These are phyloP conservation scores for Nettapus auritus DNA, from an alignment of 2,113 vertebrate species.

Conservation along the genomic window DNA sequence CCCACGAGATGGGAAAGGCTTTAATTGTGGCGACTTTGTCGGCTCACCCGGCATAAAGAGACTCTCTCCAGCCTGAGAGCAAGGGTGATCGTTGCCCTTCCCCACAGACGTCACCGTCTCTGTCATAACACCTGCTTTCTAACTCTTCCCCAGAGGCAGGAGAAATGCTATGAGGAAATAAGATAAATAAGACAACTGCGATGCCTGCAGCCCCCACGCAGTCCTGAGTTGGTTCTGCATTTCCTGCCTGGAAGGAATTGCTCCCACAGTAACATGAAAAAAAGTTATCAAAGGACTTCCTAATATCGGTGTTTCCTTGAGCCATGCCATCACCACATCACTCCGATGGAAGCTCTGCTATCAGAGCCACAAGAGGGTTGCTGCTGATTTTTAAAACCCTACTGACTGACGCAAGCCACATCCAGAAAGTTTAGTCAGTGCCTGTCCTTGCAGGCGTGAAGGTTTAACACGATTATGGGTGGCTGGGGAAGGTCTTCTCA, in stretches of 20 bases:
- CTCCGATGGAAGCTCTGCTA: background rate
- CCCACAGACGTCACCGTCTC: background rate
- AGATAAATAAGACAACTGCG: background rate
- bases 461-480: background rate
- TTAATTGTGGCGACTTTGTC: background rate
- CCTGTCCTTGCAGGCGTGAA: background rate
- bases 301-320: background rate
- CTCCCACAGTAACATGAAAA: fast-evolving
- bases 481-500: background rate
- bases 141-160: background rate
- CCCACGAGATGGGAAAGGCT: fast-evolving
- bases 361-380: background rate
- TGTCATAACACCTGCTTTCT: fast-evolving
- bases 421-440: background rate
- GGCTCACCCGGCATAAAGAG: fast-evolving
- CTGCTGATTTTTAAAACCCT: background rate
- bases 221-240: background rate
- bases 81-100: background rate
- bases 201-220: fast-evolving
- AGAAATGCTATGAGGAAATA: fast-evolving
- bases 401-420: background rate
- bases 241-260: background rate
- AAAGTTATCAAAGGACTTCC: background rate
- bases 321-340: fast-evolving
- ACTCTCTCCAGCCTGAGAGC: background rate